phyloP scores from a whole-genome alignment of 2,797 vertebrate species.

The Lithobates pipiens region DNA sequence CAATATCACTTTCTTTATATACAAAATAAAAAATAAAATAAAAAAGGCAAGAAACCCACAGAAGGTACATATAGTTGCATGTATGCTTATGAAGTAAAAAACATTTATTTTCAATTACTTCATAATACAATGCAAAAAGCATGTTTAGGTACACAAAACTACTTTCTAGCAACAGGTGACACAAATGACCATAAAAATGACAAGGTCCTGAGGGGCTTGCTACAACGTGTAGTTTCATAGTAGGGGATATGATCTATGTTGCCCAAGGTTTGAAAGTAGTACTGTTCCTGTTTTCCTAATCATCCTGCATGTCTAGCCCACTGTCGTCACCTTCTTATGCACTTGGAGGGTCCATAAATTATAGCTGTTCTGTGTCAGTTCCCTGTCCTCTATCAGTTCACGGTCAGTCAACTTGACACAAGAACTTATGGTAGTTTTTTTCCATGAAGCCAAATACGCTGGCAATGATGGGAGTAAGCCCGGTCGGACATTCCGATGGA shows the following conservation, averaged over 20 bases:
- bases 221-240: not conserved
- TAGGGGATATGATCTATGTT: not conserved
- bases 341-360: constrained; percentile 21
- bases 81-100: no score
- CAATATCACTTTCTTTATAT: no score
- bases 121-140: not conserved
- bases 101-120: no score
- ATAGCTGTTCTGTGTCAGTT: constrained; percentile 26
- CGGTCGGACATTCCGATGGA: no score
- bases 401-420: constrained; percentile 33
- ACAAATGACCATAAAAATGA: not conserved
- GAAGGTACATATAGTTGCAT: no score
- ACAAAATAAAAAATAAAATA: no score
- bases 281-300: not conserved
- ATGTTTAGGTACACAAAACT: not conserved
- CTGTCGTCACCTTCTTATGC: constrained; percentile 33
- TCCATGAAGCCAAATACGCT: constrained; percentile 13
- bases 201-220: not conserved
- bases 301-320: not conserved
- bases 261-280: not conserved
- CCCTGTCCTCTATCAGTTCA: not conserved
- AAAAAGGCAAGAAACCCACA: no score
- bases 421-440: not conserved
- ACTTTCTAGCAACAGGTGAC: no score
- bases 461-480: not conserved